phyloP scores from a whole-genome alignment of 1,140 invertebrate species.

The Spodoptera frugiperda region DNA sequence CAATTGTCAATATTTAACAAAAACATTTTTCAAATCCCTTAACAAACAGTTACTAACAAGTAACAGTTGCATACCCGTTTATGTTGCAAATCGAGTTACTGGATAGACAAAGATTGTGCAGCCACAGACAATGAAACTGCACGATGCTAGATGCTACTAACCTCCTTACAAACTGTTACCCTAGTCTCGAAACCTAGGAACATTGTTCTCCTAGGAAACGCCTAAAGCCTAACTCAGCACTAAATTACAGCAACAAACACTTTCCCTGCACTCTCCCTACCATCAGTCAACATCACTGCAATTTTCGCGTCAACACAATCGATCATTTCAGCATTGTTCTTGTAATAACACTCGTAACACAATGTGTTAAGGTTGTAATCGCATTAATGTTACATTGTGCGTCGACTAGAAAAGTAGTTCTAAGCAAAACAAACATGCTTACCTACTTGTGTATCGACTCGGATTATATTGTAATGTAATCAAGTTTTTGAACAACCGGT shows the following conservation, averaged over 20 bases:
- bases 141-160: too few species aligned
- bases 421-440: constrained; percentile 11
- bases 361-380: constrained; percentile 5
- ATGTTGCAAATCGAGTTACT: too few species aligned
- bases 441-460: background rate
- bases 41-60: too few species aligned
- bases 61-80: too few species aligned
- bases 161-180: background rate
- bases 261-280: background rate
- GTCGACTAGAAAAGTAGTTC: constrained; percentile 26
- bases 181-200: background rate
- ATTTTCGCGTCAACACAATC: constrained; percentile 31
- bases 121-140: too few species aligned
- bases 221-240: background rate
- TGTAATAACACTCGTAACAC: constrained; percentile 15
- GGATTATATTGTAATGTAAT: constrained; percentile 6
- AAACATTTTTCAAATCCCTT: too few species aligned
- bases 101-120: too few species aligned
- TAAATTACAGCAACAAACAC: constrained; percentile 8
- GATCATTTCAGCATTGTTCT: constrained; percentile 15
- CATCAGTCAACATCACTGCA: background rate
- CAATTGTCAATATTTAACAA: too few species aligned
- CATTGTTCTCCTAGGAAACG: background rate
- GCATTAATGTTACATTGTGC: background rate
- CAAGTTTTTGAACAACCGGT: background rate